Conservation (phyloP, 1,140 invertebrate species). For the Chrysoperla carnea region DNA sequence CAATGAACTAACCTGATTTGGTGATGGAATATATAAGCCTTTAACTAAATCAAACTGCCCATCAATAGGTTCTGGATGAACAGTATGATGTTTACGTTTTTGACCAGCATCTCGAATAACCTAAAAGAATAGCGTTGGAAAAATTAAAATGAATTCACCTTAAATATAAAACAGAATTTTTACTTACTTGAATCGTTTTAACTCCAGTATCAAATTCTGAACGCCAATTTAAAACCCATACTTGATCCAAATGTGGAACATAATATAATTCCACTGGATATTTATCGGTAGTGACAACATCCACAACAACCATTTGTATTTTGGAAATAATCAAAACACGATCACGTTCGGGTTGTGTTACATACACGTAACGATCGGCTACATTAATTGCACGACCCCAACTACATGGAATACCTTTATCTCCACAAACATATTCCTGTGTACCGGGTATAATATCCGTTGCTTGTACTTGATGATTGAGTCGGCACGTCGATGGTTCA, state of each 20-base stretch:
- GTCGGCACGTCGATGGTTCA: slow-evolving; percentile 52
- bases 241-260: slow-evolving; percentile 55
- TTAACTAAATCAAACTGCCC: slow-evolving; percentile 62
- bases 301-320: slow-evolving; percentile 54
- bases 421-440: slow-evolving; percentile 55
- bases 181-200: slow-evolving; percentile 46
- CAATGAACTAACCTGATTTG: slow-evolving; percentile 11
- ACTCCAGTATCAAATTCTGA: slow-evolving; percentile 28
- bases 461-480: slow-evolving; percentile 52
- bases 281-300: slow-evolving; percentile 57
- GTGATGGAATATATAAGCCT: slow-evolving; percentile 49
- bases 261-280: slow-evolving; percentile 56
- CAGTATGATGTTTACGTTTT: slow-evolving; percentile 57
- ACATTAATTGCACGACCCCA: slow-evolving; percentile 64
- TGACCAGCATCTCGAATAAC: slow-evolving; percentile 60
- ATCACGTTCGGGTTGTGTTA: slow-evolving; percentile 53
- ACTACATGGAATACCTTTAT: slow-evolving; percentile 40
- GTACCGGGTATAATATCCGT: slow-evolving; percentile 60
- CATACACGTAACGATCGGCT: slow-evolving; percentile 54
- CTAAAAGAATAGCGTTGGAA: slow-evolving; percentile 2
- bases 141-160: not conserved
- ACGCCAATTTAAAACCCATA: slow-evolving; percentile 65
- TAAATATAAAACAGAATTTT: no score
- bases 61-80: slow-evolving; percentile 64
- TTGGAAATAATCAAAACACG: slow-evolving; percentile 54